Percentiles rank a stretch among this genome's conserved stretches.
Evolutionary conservation across 2,113 vertebrate species (phyloP).

Genomic region (Arvicanthis niloticus): DNA sequence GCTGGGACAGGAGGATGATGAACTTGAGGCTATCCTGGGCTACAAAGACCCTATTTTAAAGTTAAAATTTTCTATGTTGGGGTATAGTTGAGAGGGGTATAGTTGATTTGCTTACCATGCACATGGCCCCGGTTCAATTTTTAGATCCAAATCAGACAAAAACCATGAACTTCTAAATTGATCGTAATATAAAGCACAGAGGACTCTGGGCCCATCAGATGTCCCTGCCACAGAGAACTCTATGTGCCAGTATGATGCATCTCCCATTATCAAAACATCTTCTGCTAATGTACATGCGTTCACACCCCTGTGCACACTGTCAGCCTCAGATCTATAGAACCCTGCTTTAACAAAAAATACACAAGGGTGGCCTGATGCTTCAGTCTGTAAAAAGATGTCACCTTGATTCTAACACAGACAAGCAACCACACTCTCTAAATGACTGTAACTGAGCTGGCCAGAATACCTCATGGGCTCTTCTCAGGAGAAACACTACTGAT

Average conservation of each 20-base stretch:
- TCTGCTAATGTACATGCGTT: not conserved
- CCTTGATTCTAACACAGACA: rapidly evolving
- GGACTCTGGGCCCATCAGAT: not conserved
- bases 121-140: not conserved
- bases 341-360: not conserved
- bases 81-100: not conserved
- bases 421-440: rapidly evolving
- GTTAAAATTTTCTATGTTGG: not conserved
- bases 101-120: not conserved
- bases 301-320: not conserved
- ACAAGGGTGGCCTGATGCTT: not conserved
- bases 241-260: rapidly evolving
- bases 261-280: not conserved
- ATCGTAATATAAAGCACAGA: rapidly evolving
- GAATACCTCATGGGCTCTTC: rapidly evolving
- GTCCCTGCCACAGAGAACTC: not conserved
- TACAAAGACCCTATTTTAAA: not conserved
- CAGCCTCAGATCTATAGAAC: not conserved
- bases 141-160: not conserved
- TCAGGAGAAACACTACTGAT: rapidly evolving
- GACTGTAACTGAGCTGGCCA: rapidly evolving
- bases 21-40: not conserved
- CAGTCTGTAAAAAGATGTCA: not conserved
- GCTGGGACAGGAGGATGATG: not conserved
- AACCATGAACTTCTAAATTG: not conserved